Conservation (phyloP, 2,888 invertebrate species). For the Pardosa pseudoannulata region DNA sequence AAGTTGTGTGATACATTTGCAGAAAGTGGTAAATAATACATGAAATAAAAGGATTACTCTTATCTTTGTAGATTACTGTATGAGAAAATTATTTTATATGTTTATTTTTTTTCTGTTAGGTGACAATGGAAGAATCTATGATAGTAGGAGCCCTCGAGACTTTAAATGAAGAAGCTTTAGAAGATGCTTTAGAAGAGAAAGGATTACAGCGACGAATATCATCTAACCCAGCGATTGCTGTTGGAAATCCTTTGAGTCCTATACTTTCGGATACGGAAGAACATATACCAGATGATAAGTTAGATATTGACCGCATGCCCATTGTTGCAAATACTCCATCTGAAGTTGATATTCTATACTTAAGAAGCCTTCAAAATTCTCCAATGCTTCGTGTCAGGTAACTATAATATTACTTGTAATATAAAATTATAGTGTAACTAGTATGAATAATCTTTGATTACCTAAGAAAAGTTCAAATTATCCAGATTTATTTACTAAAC, state of each 20-base stretch:
- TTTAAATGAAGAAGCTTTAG: conserved; percentile 93
- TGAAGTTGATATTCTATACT: conserved; percentile 60
- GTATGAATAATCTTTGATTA: too few species aligned
- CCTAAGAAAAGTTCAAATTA: too few species aligned
- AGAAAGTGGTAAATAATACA: too few species aligned
- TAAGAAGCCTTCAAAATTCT: conserved; percentile 58
- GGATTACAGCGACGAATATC: conserved; percentile 33
- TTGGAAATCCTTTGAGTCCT: conserved; percentile 75
- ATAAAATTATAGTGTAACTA: too few species aligned
- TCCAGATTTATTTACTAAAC: too few species aligned
- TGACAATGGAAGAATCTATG: conserved; percentile 95
- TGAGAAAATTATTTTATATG: conserved; percentile 10
- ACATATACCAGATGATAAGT: conserved; percentile 36
- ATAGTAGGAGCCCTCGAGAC: conserved; percentile 95
- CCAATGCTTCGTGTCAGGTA: conserved; percentile 59
- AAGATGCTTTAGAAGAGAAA: conserved; percentile 86
- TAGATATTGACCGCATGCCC: conserved; percentile 38
- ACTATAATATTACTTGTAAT: background rate
- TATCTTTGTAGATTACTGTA: too few species aligned
- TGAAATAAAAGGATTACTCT: too few species aligned
- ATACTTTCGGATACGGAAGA: conserved; percentile 76
- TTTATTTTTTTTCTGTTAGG: conserved; percentile 80
- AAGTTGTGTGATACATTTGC: too few species aligned
- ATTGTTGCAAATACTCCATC: conserved; percentile 55
- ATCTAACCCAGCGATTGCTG: conserved; percentile 31